These are phyloP conservation scores for Eulithis testata DNA, from an alignment of 2,888 invertebrate genomes.

Conservation along the genomic window DNA sequence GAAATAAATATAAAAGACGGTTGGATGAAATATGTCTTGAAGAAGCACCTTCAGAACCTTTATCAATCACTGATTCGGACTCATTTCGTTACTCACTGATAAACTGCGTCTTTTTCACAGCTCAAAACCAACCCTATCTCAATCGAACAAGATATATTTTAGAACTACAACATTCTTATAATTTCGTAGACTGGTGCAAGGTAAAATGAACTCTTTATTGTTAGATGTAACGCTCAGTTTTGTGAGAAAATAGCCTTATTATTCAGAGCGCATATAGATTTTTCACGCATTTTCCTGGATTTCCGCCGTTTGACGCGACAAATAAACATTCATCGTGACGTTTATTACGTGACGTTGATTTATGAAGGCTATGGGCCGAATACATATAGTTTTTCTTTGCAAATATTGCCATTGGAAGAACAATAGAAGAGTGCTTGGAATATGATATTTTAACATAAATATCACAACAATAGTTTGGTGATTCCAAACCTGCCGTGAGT, in stretches of 20 bases:
- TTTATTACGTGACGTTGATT: constrained; percentile 63
- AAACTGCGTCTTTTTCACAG: constrained; percentile 20
- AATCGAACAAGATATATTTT: not conserved
- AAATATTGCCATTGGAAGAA: constrained; percentile 6
- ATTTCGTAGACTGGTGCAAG: not conserved
- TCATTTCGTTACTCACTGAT: constrained; percentile 46
- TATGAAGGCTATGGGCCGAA: constrained; percentile 49
- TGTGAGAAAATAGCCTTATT: constrained; percentile 17
- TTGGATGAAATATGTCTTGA: not conserved
- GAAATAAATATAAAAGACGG: too few relatives aligned
- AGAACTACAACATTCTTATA: not conserved
- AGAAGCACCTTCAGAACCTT: constrained; percentile 29
- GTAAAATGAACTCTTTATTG: not conserved
- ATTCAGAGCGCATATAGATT: constrained; percentile 35
- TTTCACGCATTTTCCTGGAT: constrained; percentile 46
- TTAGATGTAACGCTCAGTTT: constrained; percentile 16
- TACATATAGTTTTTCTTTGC: constrained; percentile 12
- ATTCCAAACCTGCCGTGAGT: too few relatives aligned
- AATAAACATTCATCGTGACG: constrained; percentile 64
- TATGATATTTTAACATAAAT: too few relatives aligned
- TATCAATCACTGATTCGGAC: constrained; percentile 52
- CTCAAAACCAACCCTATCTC: constrained; percentile 12
- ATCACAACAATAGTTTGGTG: too few relatives aligned
- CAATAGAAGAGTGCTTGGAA: not conserved
- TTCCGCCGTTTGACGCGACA: constrained; percentile 57